phyloP scores from a whole-genome alignment of 1,140 invertebrate genomes.

The Lepidotrigona ventralis region DNA sequence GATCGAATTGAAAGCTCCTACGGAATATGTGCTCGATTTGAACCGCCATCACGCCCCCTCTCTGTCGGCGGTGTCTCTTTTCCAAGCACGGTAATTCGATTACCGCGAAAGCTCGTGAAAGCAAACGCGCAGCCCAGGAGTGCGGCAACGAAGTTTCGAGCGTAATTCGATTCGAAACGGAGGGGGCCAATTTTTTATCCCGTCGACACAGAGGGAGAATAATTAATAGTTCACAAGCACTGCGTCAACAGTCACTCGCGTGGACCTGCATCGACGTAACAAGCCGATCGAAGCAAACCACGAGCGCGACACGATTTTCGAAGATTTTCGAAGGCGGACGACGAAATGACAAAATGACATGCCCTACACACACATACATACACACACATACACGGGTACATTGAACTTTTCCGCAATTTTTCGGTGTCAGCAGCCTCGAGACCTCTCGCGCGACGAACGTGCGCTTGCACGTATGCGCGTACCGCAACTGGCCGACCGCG shows the following conservation, averaged over 20 bases:
- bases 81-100: background rate
- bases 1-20: slow-evolving; percentile 23
- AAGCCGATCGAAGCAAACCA: background rate
- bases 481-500: slow-evolving; percentile 52
- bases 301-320: background rate
- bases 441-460: slow-evolving; percentile 45
- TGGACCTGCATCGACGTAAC: background rate
- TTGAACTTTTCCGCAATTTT: slow-evolving; percentile 2
- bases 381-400: background rate
- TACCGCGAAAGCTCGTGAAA: slow-evolving; percentile 8
- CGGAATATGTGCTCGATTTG: background rate
- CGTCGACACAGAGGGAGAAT: too few relatives aligned
- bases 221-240: too few relatives aligned
- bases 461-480: slow-evolving; percentile 61
- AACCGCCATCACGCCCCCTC: background rate
- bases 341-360: background rate
- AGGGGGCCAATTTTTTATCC: background rate
- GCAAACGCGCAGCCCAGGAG: background rate
- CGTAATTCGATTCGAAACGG: slow-evolving; percentile 21
- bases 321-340: too few relatives aligned
- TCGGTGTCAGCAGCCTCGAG: slow-evolving; percentile 1
- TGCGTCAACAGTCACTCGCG: background rate
- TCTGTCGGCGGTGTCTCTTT: background rate
- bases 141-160: background rate
- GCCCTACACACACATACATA: too few relatives aligned